phyloP scores from a whole-genome alignment of 2,888 invertebrate genomes.

The Aspidapion aeneum region DNA sequence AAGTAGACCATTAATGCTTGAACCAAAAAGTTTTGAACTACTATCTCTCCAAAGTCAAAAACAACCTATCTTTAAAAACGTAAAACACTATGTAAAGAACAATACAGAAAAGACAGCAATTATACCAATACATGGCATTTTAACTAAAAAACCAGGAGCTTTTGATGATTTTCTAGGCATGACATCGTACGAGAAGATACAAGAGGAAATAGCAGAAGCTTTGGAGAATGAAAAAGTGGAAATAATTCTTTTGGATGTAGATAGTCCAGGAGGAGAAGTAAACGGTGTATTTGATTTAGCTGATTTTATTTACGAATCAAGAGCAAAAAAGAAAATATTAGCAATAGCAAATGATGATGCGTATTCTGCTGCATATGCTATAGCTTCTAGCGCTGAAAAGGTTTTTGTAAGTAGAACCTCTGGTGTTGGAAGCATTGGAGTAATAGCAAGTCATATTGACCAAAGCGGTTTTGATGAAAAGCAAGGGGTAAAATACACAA shows the following conservation, averaged over 20 bases:
- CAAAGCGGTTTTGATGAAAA: too few relatives aligned
- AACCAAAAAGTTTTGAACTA: too few relatives aligned
- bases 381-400: too few relatives aligned
- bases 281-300: conserved; percentile 9
- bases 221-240: background rate
- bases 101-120: background rate
- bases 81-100: conserved; percentile 1
- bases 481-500: too few relatives aligned
- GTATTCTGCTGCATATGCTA: conserved; percentile 13
- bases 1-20: too few relatives aligned
- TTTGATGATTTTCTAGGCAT: conserved; percentile 3
- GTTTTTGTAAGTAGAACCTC: too few relatives aligned
- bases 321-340: conserved; percentile 7
- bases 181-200: conserved; percentile 2
- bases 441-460: too few relatives aligned
- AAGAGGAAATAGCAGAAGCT: background rate
- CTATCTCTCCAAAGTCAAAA: too few relatives aligned
- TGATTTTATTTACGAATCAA: conserved; percentile 7
- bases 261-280: conserved; percentile 6
- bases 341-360: conserved; percentile 11
- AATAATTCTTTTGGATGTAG: conserved; percentile 1
- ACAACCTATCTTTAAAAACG: conserved; percentile 7
- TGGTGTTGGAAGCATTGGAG: too few relatives aligned
- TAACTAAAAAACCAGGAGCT: conserved; percentile 1
- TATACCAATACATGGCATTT: conserved; percentile 2